Percentiles rank a stretch among this genome's conserved stretches.
These are phyloP conservation scores for Halyomorpha halys DNA, from an alignment of 1,140 invertebrate species.

Conservation along the genomic window DNA sequence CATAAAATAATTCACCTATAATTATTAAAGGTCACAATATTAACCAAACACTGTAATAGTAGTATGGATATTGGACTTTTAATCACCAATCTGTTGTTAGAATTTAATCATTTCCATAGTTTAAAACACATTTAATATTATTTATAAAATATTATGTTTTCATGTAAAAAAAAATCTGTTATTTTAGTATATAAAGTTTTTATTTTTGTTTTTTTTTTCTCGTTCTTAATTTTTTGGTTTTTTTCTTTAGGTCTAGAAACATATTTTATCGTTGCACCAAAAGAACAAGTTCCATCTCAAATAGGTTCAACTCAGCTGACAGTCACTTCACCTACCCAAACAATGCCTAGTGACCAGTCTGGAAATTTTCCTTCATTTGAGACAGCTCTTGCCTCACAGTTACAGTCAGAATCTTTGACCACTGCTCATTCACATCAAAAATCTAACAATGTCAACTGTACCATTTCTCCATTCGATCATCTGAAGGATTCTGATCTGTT, in stretches of 20 bases:
- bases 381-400: conserved; percentile 14
- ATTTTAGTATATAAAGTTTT: too few relatives aligned
- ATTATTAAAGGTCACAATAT: too few relatives aligned
- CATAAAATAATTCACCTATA: too few relatives aligned
- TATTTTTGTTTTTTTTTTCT: too few relatives aligned
- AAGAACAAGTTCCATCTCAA: conserved; percentile 32
- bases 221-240: conserved; percentile 15
- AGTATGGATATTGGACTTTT: too few relatives aligned
- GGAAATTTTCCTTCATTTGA: conserved; percentile 20
- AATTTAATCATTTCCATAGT: too few relatives aligned
- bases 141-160: too few relatives aligned
- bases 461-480: conserved; percentile 22
- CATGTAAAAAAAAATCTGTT: too few relatives aligned
- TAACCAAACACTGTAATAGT: too few relatives aligned
- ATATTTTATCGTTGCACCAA: conserved; percentile 58
- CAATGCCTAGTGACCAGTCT: conserved; percentile 3
- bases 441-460: conserved; percentile 20
- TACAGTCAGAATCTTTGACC: conserved; percentile 9
- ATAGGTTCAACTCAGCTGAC: conserved; percentile 27
- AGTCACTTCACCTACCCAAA: conserved; percentile 17
- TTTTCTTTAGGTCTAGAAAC: conserved; percentile 60
- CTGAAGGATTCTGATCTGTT: conserved; percentile 19
- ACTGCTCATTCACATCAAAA: conserved; percentile 14
- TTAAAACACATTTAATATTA: too few relatives aligned
- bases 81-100: too few relatives aligned